phyloP scores from a whole-genome alignment of 2,888 invertebrate species.

The Pheosia tremula region DNA sequence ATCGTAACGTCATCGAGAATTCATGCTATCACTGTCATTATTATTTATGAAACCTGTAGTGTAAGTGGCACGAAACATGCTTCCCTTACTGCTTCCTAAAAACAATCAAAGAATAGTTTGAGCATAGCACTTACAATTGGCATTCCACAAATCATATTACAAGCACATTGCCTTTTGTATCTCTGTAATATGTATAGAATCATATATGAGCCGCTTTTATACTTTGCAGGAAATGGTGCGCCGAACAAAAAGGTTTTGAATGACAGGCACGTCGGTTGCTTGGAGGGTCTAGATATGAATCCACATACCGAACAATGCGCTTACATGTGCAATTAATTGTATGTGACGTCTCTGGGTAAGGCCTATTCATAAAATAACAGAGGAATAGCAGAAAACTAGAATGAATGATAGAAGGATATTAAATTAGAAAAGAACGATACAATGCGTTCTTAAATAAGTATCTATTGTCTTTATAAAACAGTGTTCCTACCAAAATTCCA shows the following conservation, averaged over 20 bases:
- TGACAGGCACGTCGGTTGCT: conserved; percentile 40
- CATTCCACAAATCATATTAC: neutral
- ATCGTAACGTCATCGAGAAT: too few relatives aligned
- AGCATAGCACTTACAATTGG: neutral
- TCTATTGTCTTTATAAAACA: too few relatives aligned
- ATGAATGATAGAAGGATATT: too few relatives aligned
- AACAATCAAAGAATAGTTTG: neutral
- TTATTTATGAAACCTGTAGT: too few relatives aligned
- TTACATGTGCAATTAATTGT: neutral
- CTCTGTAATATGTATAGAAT: too few relatives aligned
- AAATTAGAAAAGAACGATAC: too few relatives aligned
- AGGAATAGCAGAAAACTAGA: neutral
- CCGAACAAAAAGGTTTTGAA: conserved; percentile 37
- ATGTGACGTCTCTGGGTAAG: neutral
- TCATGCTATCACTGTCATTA: too few relatives aligned
- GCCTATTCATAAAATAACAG: neutral
- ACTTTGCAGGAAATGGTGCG: conserved; percentile 43
- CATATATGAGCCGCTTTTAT: conserved; percentile 5
- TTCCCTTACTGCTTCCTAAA: too few relatives aligned
- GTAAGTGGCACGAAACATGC: too few relatives aligned
- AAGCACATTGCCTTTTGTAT: neutral
- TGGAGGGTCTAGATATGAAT: conserved; percentile 30
- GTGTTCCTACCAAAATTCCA: too few relatives aligned
- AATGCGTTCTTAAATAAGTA: too few relatives aligned
- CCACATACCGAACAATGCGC: neutral